These are phyloP conservation scores for Caradrina kadenii DNA, from an alignment of 2,888 invertebrate species.

Conservation along the genomic window DNA sequence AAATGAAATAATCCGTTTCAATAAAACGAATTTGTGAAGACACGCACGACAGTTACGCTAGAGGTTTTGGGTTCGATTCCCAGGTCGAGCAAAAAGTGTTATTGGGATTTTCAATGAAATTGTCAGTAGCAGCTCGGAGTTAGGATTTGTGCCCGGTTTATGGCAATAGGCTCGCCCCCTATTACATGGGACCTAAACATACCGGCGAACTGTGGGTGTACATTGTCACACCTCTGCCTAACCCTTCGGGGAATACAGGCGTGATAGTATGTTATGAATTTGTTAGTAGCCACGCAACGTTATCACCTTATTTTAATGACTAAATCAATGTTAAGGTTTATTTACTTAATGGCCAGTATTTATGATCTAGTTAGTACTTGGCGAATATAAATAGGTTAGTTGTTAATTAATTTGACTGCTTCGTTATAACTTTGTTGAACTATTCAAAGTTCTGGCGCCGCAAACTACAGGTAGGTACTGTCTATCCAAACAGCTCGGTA, in stretches of 20 bases:
- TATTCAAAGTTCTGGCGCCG: not conserved
- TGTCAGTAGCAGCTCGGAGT: too few species aligned
- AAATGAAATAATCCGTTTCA: conserved; percentile 13
- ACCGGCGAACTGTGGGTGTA: too few species aligned
- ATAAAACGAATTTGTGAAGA: not conserved
- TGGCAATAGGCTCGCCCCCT: too few species aligned
- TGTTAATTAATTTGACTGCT: conserved; percentile 29
- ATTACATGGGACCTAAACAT: too few species aligned
- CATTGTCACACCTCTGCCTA: too few species aligned
- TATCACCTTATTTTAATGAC: not conserved
- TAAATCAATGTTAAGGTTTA: conserved; percentile 22
- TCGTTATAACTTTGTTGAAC: conserved; percentile 33
- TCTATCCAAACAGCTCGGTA: conserved; percentile 1
- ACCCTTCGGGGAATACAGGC: too few species aligned
- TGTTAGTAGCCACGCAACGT: conserved; percentile 18
- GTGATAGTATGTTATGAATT: too few species aligned
- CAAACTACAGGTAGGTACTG: conserved; percentile 22
- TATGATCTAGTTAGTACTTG: conserved; percentile 13
- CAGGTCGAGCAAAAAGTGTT: too few species aligned
- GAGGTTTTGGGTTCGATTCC: too few species aligned
- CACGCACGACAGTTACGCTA: too few species aligned
- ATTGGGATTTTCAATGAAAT: too few species aligned
- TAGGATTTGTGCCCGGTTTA: too few species aligned
- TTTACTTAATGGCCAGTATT: conserved; percentile 17
- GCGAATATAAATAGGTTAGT: conserved; percentile 29